phyloP scores from a whole-genome alignment of 2,888 invertebrate genomes.

The Drosophila nr. fundita region DNA sequence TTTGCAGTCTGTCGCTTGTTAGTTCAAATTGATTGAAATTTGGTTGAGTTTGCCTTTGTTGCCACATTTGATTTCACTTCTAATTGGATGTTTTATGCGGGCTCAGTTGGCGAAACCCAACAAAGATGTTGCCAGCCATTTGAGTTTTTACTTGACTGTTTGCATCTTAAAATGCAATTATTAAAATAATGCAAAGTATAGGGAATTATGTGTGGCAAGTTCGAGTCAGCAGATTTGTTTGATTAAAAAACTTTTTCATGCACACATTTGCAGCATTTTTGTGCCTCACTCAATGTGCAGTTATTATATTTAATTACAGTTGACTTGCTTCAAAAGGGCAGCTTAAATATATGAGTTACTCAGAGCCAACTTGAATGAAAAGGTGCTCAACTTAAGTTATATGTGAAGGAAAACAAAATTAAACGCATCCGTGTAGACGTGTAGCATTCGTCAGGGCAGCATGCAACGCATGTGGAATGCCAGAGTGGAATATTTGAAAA shows the following conservation, averaged over 20 bases:
- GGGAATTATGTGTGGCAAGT: neutral
- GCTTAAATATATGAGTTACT: neutral
- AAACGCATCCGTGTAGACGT: conserved; percentile 36
- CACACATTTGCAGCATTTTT: neutral
- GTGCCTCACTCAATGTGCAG: neutral
- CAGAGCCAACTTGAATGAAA: neutral
- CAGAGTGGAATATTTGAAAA: neutral
- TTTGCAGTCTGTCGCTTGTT: conserved; percentile 73
- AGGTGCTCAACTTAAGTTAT: conserved; percentile 23
- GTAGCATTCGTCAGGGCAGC: conserved; percentile 37
- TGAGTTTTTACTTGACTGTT: neutral
- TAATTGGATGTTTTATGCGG: conserved; percentile 49
- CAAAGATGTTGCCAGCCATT: neutral
- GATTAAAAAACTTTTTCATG: neutral
- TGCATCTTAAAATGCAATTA: neutral
- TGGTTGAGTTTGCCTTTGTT: conserved; percentile 57
- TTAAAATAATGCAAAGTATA: neutral
- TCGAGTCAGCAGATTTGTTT: neutral
- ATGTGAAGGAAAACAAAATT: conserved; percentile 26
- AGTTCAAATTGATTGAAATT: conserved; percentile 76
- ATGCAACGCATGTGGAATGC: neutral
- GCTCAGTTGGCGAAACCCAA: conserved; percentile 40
- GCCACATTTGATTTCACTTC: conserved; percentile 45
- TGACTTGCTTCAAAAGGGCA: neutral
- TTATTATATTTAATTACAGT: neutral